Evolutionary conservation across 2,113 vertebrate species (phyloP).

Genomic region (Thinocorus orbignyianus): DNA sequence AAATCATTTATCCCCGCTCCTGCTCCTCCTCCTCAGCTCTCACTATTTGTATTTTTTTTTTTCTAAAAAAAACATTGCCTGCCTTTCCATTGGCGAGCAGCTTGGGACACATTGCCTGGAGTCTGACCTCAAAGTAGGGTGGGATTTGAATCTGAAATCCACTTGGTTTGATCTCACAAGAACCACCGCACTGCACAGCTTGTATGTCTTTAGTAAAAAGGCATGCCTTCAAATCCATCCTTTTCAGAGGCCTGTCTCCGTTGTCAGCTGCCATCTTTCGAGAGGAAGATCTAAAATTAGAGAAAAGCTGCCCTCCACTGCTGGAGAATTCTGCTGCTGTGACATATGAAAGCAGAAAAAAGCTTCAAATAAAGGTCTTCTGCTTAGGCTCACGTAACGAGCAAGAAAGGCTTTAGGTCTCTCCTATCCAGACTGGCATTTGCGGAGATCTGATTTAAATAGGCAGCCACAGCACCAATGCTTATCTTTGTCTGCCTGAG

Average conservation of each 20-base stretch:
- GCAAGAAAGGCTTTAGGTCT: conserved; percentile 35
- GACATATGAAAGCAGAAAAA: conserved; percentile 46
- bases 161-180: conserved; percentile 30
- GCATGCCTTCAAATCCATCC: conserved; percentile 62
- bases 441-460: background rate
- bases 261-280: conserved; percentile 65
- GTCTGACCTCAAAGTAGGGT: conserved; percentile 53
- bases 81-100: background rate
- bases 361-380: conserved; percentile 49
- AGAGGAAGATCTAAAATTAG: conserved; percentile 66
- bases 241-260: conserved; percentile 61
- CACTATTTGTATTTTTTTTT: background rate
- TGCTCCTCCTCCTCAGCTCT: background rate
- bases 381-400: conserved; percentile 16
- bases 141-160: conserved; percentile 56
- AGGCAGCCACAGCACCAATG: background rate
- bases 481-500: conserved; percentile 50
- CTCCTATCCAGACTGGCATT: background rate
- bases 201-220: conserved; percentile 55
- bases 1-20: background rate
- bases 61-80: rapidly evolving
- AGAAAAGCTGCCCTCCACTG: conserved; percentile 68
- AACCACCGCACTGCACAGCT: background rate
- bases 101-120: conserved; percentile 42
- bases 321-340: conserved; percentile 57